phyloP scores from a whole-genome alignment of 1,140 invertebrate species.

The Lepidurus couesii region DNA sequence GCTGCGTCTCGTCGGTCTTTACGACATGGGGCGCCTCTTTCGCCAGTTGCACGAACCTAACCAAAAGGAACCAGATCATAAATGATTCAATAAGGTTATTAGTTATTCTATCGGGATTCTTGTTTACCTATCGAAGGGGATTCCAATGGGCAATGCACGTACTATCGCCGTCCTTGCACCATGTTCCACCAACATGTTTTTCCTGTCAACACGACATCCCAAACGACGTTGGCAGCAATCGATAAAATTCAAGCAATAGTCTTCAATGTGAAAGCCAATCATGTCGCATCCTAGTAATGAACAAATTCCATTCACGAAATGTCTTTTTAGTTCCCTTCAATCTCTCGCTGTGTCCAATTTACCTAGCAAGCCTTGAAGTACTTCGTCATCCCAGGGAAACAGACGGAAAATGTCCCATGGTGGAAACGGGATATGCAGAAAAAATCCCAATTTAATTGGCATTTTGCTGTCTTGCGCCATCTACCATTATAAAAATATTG shows the following conservation, averaged over 20 bases:
- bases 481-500: constrained; percentile 41
- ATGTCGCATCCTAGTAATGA: constrained; percentile 67
- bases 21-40: constrained; percentile 66
- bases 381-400: constrained; percentile 84
- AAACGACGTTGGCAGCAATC: constrained; percentile 82
- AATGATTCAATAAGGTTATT: neutral
- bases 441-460: constrained; percentile 75
- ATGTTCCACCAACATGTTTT: constrained; percentile 77
- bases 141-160: constrained; percentile 75
- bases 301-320: neutral
- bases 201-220: constrained; percentile 79
- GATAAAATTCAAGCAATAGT: constrained; percentile 86
- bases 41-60: constrained; percentile 69
- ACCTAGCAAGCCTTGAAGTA: constrained; percentile 62
- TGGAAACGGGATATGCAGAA: constrained; percentile 86
- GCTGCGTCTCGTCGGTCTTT: constrained; percentile 56
- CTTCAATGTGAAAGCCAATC: constrained; percentile 85
- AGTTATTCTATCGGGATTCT: neutral
- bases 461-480: constrained; percentile 70
- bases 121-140: constrained; percentile 62
- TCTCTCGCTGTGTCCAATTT: neutral
- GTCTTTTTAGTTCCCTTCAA: neutral
- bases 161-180: constrained; percentile 76
- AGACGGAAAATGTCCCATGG: constrained; percentile 86
- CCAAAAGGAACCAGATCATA: neutral